phyloP scores from a whole-genome alignment of 2,888 invertebrate species.

The Noctua pronuba region DNA sequence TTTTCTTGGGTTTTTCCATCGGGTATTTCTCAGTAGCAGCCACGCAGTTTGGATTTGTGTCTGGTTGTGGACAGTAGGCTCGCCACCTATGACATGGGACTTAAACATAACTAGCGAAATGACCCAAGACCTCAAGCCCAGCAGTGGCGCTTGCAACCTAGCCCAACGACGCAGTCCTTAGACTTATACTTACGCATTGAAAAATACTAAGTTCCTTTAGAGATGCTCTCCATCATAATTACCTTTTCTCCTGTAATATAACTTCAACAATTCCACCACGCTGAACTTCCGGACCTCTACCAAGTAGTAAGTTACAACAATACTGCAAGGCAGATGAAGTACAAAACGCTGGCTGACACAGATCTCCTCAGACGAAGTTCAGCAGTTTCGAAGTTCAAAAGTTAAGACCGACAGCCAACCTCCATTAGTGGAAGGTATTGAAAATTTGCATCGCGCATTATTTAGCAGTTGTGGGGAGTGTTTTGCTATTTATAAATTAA shows the following conservation, averaged over 20 bases:
- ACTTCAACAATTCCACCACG: slow-evolving; percentile 14
- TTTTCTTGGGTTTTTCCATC: too few relatives aligned
- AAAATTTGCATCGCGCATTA: slow-evolving; percentile 54
- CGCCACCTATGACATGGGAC: too few relatives aligned
- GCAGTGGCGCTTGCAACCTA: too few relatives aligned
- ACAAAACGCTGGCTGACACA: slow-evolving; percentile 43
- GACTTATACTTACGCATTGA: too few relatives aligned
- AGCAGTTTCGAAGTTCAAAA: slow-evolving; percentile 54
- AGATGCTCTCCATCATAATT: not conserved
- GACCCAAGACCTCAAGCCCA: too few relatives aligned
- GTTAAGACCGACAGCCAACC: slow-evolving; percentile 44
- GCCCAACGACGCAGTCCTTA: too few relatives aligned
- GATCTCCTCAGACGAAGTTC: slow-evolving; percentile 52
- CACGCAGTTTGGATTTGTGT: too few relatives aligned
- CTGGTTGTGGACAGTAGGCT: too few relatives aligned
- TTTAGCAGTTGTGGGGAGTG: not conserved
- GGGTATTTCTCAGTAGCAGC: too few relatives aligned
- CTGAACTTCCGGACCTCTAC: slow-evolving; percentile 21
- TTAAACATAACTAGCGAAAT: too few relatives aligned
- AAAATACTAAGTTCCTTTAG: not conserved
- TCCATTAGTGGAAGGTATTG: slow-evolving; percentile 42
- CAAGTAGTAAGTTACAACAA: slow-evolving; percentile 22
- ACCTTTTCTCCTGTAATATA: not conserved
- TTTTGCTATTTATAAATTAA: not conserved
- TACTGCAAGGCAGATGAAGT: slow-evolving; percentile 23